These are phyloP conservation scores for Sesia bembeciformis DNA, from an alignment of 2,888 invertebrate species.

Conservation along the genomic window DNA sequence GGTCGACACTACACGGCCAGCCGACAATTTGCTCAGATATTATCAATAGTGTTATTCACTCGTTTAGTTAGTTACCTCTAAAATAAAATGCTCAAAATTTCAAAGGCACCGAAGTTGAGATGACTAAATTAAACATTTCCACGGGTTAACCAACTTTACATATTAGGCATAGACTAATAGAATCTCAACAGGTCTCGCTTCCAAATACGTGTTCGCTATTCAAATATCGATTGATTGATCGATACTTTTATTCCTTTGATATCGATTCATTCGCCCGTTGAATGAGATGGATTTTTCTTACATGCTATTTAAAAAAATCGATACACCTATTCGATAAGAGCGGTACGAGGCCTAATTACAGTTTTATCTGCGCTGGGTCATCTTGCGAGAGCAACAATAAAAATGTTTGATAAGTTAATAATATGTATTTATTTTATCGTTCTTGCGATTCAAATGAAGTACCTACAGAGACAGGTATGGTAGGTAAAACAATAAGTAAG, in stretches of 20 bases:
- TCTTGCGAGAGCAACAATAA: slow-evolving; percentile 50
- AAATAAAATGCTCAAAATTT: too few relatives aligned
- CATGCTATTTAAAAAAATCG: slow-evolving; percentile 62
- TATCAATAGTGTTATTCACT: too few relatives aligned
- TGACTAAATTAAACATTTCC: too few relatives aligned
- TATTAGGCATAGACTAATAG: background rate
- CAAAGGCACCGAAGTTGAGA: too few relatives aligned
- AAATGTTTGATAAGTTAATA: slow-evolving; percentile 65
- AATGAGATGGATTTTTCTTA: slow-evolving; percentile 50
- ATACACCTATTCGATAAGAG: slow-evolving; percentile 66
- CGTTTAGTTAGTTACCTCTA: too few relatives aligned
- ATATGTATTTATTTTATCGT: slow-evolving; percentile 29
- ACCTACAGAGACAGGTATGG: too few relatives aligned
- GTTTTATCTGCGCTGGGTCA: slow-evolving; percentile 60
- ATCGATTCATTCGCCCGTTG: slow-evolving; percentile 52
- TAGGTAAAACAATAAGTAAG: too few relatives aligned
- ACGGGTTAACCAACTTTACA: too few relatives aligned
- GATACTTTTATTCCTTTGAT: slow-evolving; percentile 57
- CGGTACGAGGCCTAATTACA: slow-evolving; percentile 63
- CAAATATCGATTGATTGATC: slow-evolving; percentile 67
- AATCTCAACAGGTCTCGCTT: slow-evolving; percentile 20
- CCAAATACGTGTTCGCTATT: slow-evolving; percentile 44
- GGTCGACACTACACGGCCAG: too few relatives aligned
- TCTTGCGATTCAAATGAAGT: background rate
- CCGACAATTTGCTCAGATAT: too few relatives aligned